These are phyloP conservation scores for Butorides virescens DNA, from an alignment of 2,113 vertebrate genomes.

Conservation along the genomic window DNA sequence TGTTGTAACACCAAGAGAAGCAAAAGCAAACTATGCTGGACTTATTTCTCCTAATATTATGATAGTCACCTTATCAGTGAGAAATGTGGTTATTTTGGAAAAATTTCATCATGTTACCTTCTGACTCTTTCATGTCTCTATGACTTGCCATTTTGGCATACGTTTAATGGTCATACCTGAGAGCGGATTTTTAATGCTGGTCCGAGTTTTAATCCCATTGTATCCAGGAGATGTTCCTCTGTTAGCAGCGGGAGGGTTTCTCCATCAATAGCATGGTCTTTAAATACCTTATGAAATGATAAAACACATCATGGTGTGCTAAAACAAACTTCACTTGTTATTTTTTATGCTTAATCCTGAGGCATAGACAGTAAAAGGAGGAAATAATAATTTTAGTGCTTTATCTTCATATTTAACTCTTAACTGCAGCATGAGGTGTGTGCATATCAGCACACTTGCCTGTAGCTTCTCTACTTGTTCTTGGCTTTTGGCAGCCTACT, in stretches of 20 bases:
- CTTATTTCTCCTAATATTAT: neutral
- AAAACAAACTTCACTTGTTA: neutral
- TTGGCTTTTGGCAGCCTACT: neutral
- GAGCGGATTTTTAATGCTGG: slow-evolving; percentile 95
- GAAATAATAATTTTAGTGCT: neutral
- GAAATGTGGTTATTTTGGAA: neutral
- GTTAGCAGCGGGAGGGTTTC: slow-evolving; percentile 93
- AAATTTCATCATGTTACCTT: neutral
- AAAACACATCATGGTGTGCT: slow-evolving; percentile 14
- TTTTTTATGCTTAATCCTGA: neutral
- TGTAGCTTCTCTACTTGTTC: neutral
- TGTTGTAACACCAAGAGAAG: neutral
- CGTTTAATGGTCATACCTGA: slow-evolving; percentile 77
- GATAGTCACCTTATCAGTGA: neutral
- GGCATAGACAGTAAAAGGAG: neutral
- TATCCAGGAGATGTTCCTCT: slow-evolving; percentile 93
- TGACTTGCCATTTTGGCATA: neutral
- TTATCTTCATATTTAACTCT: neutral
- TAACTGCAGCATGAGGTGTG: neutral
- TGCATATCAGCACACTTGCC: neutral
- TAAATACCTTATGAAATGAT: slow-evolving; percentile 80
- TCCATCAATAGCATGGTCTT: slow-evolving; percentile 95
- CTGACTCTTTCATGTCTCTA: neutral
- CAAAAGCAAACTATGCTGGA: neutral
- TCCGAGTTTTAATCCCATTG: slow-evolving; percentile 91